Evolutionary conservation across 2,888 invertebrate genomes (phyloP), one percentile per base, ranked within the genome.

Genomic region (Athalia cordata): DNA sequence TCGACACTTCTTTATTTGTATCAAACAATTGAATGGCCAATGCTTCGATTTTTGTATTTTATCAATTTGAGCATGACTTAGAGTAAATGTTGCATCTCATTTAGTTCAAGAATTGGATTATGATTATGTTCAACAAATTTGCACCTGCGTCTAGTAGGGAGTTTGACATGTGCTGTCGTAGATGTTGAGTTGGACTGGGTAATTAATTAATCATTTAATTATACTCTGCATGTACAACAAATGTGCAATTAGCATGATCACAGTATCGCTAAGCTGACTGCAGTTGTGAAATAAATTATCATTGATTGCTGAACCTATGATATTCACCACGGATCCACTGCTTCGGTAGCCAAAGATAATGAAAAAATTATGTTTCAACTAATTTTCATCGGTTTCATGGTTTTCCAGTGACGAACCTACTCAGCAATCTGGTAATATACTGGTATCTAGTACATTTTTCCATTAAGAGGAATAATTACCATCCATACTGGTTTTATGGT

Each of bases 231-330:
- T 8, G 52, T 29, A 13, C 11, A 9, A 57, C 13, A 15, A 57
- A 57, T 57, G 55, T 70, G 70, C 7, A 72, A 52, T 72, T 45
- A 45, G 59, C 72, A 72, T 72, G 70, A 47, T 72, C 57, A 15
- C 7, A 59, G 15, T 45, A 7, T 68, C 13, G n/a, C 47, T 13
- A 13, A 47, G 45, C 59, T 9, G 59, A 47, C 59, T 72, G 6
- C 57, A 57, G 57, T 55, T 57, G n/a, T 70, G 5, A 13, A 7
- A 47, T 52, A 4, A 55, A 59, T 43, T 68, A 70, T 57, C 15
- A 57, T 0, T n/a, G 8, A 13, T 55, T 8, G 9, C 8, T 55
- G 55, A 8, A 55, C 8, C 8, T 55, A 55, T 55, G 2, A 55
- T 4, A 55, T 55, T n/a, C n/a, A 11, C 4, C 55, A 55, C 8